Evolutionary conservation across 2,113 vertebrate species (phyloP).

Genomic region (Salminus brasiliensis): DNA sequence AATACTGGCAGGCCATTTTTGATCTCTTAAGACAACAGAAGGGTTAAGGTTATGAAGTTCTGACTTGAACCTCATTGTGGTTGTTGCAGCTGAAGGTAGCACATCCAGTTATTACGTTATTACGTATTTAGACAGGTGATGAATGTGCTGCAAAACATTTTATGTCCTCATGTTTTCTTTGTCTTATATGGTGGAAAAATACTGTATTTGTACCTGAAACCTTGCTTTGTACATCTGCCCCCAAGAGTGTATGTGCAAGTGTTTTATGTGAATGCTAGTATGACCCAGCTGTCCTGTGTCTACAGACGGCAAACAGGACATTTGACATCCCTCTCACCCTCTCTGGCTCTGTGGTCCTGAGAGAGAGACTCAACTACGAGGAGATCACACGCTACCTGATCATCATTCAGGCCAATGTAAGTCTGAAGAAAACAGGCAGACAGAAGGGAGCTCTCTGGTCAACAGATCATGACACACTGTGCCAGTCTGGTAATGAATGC

Average conservation of each 20-base stretch:
- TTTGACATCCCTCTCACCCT: conserved; percentile 96
- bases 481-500: not conserved
- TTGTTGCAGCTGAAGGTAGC: no score
- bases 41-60: no score
- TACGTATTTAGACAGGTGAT: no score
- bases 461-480: not conserved
- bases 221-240: no score
- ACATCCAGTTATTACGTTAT: no score
- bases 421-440: conserved; percentile 55
- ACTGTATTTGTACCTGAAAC: not conserved
- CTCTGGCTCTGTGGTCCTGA: conserved; percentile 90
- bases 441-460: not conserved
- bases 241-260: not conserved
- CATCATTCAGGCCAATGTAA: conserved; percentile 94
- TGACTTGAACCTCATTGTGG: no score
- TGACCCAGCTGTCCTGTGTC: conserved; percentile 1
- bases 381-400: conserved; percentile 92
- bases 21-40: no score
- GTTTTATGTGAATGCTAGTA: not conserved
- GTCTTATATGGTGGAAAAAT: no score
- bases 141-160: no score
- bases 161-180: no score
- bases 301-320: conserved; percentile 88
- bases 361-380: conserved; percentile 95
- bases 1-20: no score